phyloP scores from a whole-genome alignment of 2,888 invertebrate genomes.

The Stramonita haemastoma region DNA sequence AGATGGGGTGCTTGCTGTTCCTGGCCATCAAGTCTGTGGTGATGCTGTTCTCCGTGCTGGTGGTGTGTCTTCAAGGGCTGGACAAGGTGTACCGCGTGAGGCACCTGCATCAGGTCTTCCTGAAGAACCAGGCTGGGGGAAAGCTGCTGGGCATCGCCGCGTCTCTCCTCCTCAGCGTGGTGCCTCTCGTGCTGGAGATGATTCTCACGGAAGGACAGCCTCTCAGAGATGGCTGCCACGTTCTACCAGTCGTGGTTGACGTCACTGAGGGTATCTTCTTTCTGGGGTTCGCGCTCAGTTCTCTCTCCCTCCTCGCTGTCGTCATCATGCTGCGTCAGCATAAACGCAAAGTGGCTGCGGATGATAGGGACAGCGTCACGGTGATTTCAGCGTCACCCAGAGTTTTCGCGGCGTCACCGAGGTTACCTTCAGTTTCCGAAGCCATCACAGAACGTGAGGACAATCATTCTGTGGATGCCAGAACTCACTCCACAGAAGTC shows the following conservation, averaged over 20 bases:
- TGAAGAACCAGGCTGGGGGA: neutral
- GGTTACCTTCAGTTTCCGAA: neutral
- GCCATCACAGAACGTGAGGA: neutral
- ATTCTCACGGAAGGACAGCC: neutral
- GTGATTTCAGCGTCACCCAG: neutral
- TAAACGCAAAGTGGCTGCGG: neutral
- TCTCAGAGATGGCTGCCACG: neutral
- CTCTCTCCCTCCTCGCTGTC: slow-evolving; percentile 6
- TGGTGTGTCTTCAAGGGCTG: neutral
- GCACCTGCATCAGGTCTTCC: neutral
- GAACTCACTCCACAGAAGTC: neutral
- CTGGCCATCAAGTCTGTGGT: slow-evolving; percentile 26
- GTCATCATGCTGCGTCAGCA: slow-evolving; percentile 18
- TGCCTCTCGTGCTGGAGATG: neutral
- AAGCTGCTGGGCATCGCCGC: neutral
- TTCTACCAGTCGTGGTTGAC: neutral
- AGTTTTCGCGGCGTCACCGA: neutral
- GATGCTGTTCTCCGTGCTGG: slow-evolving; percentile 30
- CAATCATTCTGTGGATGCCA: neutral
- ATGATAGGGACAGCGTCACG: neutral
- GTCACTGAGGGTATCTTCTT: slow-evolving; percentile 27
- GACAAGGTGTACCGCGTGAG: slow-evolving; percentile 32
- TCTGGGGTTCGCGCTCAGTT: neutral
- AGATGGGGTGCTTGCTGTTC: neutral
- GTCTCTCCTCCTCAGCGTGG: neutral